Evolutionary conservation across 2,797 vertebrate species (phyloP).

Genomic region (Catamblyrhynchus diadema): DNA sequence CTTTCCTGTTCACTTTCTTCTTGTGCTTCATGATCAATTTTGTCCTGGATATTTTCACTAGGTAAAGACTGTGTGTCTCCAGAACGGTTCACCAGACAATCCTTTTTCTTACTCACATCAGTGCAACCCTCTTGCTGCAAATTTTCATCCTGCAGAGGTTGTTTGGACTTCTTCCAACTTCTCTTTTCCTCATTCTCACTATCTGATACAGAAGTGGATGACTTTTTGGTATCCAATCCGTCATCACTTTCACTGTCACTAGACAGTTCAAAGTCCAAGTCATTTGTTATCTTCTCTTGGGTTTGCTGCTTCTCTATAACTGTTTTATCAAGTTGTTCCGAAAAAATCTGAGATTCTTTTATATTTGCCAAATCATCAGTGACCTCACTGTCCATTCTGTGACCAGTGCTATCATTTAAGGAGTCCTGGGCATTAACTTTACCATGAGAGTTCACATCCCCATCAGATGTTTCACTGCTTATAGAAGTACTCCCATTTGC

Average conservation of each 20-base stretch:
- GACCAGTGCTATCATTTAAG: not conserved
- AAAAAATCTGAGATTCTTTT: constrained; percentile 42
- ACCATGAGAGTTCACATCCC: constrained; percentile 63
- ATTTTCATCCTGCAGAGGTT: not conserved
- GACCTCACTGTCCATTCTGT: constrained; percentile 16
- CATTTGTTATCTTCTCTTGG: constrained; percentile 64
- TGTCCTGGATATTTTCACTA: constrained; percentile 1
- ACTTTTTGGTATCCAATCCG: constrained; percentile 65
- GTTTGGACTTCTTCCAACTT: constrained; percentile 53
- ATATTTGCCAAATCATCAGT: constrained; percentile 21
- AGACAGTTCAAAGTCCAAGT: constrained; percentile 90
- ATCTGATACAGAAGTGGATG: constrained; percentile 61
- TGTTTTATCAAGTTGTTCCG: constrained; percentile 55
- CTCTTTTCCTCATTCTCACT: constrained; percentile 72
- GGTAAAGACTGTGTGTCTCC: constrained; percentile 18
- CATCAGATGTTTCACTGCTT: constrained; percentile 34
- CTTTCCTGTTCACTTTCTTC: constrained; percentile 78
- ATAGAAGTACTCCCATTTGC: constrained; percentile 63
- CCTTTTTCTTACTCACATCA: not conserved
- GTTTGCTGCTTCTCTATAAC: constrained; percentile 22
- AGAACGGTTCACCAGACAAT: constrained; percentile 38
- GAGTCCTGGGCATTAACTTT: constrained; percentile 63
- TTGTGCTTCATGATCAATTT: constrained; percentile 63
- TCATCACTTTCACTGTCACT: constrained; percentile 89
- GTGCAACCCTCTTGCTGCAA: constrained; percentile 15